Evolutionary conservation across 2,797 vertebrate species (phyloP), one percentile per base, ranked within the genome.

Genomic region (Eleutherodactylus coqui): DNA sequence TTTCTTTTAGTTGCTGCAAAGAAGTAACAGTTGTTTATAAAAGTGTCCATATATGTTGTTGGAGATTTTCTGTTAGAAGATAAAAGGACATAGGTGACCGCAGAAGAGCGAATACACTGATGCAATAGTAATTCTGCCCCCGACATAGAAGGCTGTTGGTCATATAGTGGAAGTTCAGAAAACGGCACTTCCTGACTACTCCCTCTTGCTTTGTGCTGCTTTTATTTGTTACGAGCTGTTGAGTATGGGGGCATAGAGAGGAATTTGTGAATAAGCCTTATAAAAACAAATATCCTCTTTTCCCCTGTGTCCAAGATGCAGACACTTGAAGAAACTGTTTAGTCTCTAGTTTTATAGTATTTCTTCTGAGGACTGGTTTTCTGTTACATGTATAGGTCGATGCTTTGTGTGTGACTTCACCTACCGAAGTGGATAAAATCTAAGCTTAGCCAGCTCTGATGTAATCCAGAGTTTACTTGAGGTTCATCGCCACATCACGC

Each of bases 401-500:
- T 27, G 72, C 29, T 55, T 55, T 72, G 58, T 70, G 21, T 53
- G 43, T n/a, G 76, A 49, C 67, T 85, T 69, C 67, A 41, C 77
- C n/a, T 38, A 49, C 29, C 3, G 24, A 86, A 85, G 75, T 70
- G 85, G 64, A 82, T 82, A 43, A 86, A 36, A 73, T 81, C n/a
- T 76, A 82, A 76, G 36, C 79, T 77, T 49, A 41, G 73, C 79
- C 79, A 86, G 72, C 45, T 79, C 60, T 58, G 82, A 75, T 70
- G 43, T 87, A 87, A 87, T 87, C 82, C 76, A 16, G 36, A 73
- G 81, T 87, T 83, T 77, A 79, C 51, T 17, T 36, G 29, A 87
- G 86, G 86, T 84, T 83, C 55, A 43, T 4, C 21, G 32, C 43
- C 67, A 75, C 43, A 36, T 7, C 51, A 13, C 79, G 64, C 14